Conservation (phyloP, 2,888 invertebrate genomes). For the Dasypolia templi region DNA sequence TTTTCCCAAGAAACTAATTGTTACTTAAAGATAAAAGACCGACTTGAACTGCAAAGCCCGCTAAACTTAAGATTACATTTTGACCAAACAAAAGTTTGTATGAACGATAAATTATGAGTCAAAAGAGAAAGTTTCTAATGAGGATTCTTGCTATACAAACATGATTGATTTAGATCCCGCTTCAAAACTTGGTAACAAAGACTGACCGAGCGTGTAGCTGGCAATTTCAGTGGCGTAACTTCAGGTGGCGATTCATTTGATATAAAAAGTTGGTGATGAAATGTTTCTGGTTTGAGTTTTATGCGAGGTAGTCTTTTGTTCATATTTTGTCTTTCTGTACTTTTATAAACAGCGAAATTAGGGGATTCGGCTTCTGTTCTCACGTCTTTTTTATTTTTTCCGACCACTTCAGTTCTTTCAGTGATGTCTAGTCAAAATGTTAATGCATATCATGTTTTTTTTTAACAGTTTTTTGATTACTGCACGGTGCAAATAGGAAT, state of each 20-base stretch:
- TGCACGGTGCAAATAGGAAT: too few species aligned
- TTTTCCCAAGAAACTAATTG: neutral
- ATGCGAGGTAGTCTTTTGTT: neutral
- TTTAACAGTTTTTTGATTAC: too few species aligned
- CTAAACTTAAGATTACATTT: conserved; percentile 43
- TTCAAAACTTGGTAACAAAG: conserved; percentile 35
- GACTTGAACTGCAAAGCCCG: conserved; percentile 3
- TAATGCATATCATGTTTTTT: neutral
- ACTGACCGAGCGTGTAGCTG: conserved; percentile 40
- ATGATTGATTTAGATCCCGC: conserved; percentile 59
- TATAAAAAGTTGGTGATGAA: conserved; percentile 44
- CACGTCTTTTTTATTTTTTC: neutral
- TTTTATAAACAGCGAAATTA: neutral
- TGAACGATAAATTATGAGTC: conserved; percentile 53
- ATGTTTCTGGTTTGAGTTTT: conserved; percentile 7
- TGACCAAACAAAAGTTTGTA: conserved; percentile 39
- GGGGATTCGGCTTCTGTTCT: too few species aligned
- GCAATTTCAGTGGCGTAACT: conserved; percentile 31
- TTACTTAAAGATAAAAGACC: neutral
- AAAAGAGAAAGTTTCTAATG: conserved; percentile 48
- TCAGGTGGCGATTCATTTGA: conserved; percentile 34
- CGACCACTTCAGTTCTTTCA: neutral
- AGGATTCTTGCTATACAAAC: conserved; percentile 59
- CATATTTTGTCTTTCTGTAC: neutral
- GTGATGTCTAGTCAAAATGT: neutral